phyloP scores from a whole-genome alignment of 2,797 vertebrate species.

The Todus mexicanus region DNA sequence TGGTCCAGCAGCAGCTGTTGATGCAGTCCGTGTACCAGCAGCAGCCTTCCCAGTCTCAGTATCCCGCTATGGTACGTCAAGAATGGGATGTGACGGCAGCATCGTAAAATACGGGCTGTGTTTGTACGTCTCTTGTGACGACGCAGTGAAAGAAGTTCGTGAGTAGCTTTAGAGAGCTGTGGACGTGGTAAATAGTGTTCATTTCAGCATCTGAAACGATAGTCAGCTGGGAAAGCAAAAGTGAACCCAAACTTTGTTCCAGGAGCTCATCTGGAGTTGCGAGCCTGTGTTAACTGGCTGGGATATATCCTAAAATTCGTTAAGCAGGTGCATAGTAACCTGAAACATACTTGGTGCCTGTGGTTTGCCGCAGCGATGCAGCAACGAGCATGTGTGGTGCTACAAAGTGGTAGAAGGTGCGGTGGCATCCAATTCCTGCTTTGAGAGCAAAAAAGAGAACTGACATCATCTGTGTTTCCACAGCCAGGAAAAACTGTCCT shows the following conservation, averaged over 20 bases:
- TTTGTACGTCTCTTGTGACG: neutral
- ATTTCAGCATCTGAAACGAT: neutral
- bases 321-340: neutral
- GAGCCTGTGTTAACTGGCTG: neutral
- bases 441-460: neutral
- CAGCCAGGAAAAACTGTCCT: neutral
- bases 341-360: neutral
- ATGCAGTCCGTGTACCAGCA: slow-evolving; percentile 82
- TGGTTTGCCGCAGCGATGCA: neutral
- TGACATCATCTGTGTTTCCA: neutral
- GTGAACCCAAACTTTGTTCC: neutral
- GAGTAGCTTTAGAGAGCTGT: neutral
- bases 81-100: no score
- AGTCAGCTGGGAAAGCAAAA: rapidly evolving
- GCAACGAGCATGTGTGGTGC: rapidly evolving
- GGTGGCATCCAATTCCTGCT: neutral
- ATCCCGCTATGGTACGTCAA: slow-evolving; percentile 86
- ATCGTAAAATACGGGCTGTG: neutral
- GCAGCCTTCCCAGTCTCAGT: slow-evolving; percentile 76
- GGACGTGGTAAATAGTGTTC: neutral
- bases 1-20: slow-evolving; percentile 84
- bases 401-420: neutral
- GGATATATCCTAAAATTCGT: neutral
- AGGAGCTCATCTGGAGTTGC: neutral
- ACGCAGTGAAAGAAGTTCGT: neutral